These are phyloP conservation scores for Plusia festucae DNA, from an alignment of 2,888 invertebrate species.

Conservation along the genomic window DNA sequence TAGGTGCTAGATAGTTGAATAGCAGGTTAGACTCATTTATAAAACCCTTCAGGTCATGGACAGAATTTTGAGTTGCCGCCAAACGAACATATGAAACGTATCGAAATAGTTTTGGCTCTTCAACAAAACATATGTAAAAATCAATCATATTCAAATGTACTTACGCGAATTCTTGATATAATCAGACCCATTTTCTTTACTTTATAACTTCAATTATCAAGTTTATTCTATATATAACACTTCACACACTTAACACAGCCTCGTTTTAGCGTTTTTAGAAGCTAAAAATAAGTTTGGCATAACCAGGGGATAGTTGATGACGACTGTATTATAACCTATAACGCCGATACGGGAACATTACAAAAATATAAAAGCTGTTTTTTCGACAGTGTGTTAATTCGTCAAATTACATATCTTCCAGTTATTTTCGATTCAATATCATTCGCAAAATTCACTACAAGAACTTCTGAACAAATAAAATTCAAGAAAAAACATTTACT, in stretches of 20 bases:
- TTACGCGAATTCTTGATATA: slow-evolving; percentile 92
- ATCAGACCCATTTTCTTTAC: slow-evolving; percentile 90
- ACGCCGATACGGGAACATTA: slow-evolving; percentile 67
- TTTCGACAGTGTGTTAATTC: slow-evolving; percentile 39
- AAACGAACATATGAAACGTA: slow-evolving; percentile 72
- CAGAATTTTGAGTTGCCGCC: slow-evolving; percentile 82
- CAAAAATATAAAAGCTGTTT: slow-evolving; percentile 59
- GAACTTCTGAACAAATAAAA: slow-evolving; percentile 55
- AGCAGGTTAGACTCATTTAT: slow-evolving; percentile 45
- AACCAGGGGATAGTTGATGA: slow-evolving; percentile 79
- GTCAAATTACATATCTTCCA: slow-evolving; percentile 53
- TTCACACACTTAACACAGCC: slow-evolving; percentile 66
- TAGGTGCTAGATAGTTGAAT: slow-evolving; percentile 15
- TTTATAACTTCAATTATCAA: slow-evolving; percentile 50
- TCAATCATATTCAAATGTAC: slow-evolving; percentile 71
- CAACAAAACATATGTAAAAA: slow-evolving; percentile 71
- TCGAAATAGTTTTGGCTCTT: slow-evolving; percentile 83
- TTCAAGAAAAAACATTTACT: slow-evolving; percentile 60
- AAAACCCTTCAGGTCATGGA: slow-evolving; percentile 71
- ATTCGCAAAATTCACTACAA: slow-evolving; percentile 47
- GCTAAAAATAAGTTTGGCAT: slow-evolving; percentile 85
- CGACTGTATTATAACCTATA: slow-evolving; percentile 80
- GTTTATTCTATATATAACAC: slow-evolving; percentile 61
- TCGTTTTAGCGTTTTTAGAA: slow-evolving; percentile 68
- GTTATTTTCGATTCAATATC: slow-evolving; percentile 51